phyloP scores from a whole-genome alignment of 2,888 invertebrate species.

The Gandaritis pyraliata region DNA sequence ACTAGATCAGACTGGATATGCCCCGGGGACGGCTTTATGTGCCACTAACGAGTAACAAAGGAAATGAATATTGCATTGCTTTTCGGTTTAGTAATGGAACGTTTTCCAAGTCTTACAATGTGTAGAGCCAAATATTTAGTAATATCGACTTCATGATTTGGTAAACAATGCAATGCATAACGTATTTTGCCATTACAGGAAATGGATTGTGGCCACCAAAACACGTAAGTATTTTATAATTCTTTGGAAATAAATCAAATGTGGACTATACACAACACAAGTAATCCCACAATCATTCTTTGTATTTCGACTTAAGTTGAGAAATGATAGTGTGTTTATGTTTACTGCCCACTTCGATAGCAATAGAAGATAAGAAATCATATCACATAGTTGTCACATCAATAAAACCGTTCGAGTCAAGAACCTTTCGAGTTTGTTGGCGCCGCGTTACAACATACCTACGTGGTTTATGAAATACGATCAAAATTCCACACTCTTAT shows the following conservation, averaged over 20 bases:
- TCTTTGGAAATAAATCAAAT: conserved; percentile 16
- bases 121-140: neutral
- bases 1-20: conserved; percentile 36
- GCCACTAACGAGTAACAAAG: conserved; percentile 27
- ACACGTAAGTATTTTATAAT: conserved; percentile 2
- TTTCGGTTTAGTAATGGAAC: neutral
- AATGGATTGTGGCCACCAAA: neutral
- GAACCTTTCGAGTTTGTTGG: conserved; percentile 53
- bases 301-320: conserved; percentile 9
- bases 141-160: too few species aligned
- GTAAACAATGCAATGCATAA: neutral
- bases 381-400: conserved; percentile 43
- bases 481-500: conserved; percentile 73
- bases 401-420: conserved; percentile 53
- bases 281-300: conserved; percentile 15
- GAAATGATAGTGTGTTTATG: conserved; percentile 27
- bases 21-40: conserved; percentile 27
- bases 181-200: neutral
- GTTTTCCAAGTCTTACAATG: neutral
- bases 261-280: conserved; percentile 4
- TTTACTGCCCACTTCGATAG: conserved; percentile 43
- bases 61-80: conserved; percentile 4
- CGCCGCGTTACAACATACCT: conserved; percentile 58
- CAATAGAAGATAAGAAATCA: conserved; percentile 45
- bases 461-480: conserved; percentile 65